Percentiles rank a stretch among this genome's conserved stretches.
These are phyloP conservation scores for Diceros bicornis DNA, from an alignment of 2,797 vertebrate species.

Conservation along the genomic window DNA sequence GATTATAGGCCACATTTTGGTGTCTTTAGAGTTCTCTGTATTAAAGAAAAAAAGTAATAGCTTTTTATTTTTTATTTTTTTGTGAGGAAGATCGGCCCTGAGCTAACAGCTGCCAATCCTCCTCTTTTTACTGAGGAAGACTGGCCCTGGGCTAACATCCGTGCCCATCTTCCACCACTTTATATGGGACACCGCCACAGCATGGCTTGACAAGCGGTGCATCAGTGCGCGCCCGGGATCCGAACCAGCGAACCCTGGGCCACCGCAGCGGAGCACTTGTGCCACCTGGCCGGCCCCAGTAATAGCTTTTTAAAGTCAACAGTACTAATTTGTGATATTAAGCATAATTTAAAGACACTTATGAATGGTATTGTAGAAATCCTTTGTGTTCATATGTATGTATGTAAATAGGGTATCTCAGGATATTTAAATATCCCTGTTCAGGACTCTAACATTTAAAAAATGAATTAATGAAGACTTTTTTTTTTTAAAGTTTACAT, in stretches of 20 bases:
- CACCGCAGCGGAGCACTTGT: no score
- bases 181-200: no score
- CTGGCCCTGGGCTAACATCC: no score
- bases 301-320: slow-evolving; percentile 62
- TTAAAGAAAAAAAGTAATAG: slow-evolving; percentile 14
- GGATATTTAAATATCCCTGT: slow-evolving; percentile 61
- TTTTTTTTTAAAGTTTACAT: slow-evolving; percentile 21
- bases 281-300: no score
- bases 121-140: no score
- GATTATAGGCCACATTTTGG: slow-evolving; percentile 48
- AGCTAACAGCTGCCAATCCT: no score
- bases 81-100: no score
- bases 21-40: slow-evolving; percentile 59
- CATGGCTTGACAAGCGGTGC: no score
- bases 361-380: slow-evolving; percentile 75
- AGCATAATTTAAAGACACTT: slow-evolving; percentile 74
- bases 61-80: background rate
- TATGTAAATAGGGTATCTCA: slow-evolving; percentile 43
- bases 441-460: slow-evolving; percentile 65
- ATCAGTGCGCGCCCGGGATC: no score
- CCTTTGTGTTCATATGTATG: slow-evolving; percentile 69
- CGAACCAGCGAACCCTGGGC: no score
- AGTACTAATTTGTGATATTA: slow-evolving; percentile 73
- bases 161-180: no score
- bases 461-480: slow-evolving; percentile 72